These are phyloP conservation scores for Margaritifera margaritifera DNA, from an alignment of 2,888 invertebrate species.

Conservation along the genomic window DNA sequence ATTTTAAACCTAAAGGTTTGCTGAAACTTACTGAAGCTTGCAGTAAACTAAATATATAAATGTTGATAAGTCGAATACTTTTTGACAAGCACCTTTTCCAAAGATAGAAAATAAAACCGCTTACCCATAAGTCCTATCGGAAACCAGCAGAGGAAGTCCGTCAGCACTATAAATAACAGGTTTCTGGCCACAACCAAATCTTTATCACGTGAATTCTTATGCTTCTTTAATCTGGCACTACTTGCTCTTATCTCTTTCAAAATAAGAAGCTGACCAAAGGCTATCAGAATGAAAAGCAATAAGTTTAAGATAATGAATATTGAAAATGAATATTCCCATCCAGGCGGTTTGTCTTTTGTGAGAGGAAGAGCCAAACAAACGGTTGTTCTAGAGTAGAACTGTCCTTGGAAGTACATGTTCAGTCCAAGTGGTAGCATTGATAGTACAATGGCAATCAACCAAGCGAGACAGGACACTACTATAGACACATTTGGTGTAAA, in stretches of 20 bases:
- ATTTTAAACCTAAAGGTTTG: no score
- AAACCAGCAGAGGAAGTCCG: conserved; percentile 67
- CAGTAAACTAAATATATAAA: no score
- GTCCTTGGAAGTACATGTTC: conserved; percentile 55
- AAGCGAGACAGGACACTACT: conserved; percentile 42
- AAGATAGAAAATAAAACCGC: background rate
- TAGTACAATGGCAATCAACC: conserved; percentile 55
- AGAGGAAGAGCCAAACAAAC: conserved; percentile 70
- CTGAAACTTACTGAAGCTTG: no score
- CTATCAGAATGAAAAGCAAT: conserved; percentile 61
- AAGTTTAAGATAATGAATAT: conserved; percentile 68
- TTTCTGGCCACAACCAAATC: conserved; percentile 61
- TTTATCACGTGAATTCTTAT: conserved; percentile 19
- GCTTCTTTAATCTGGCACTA: no score
- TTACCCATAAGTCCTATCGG: conserved; percentile 50
- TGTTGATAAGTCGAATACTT: no score
- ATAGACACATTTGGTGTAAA: conserved; percentile 51
- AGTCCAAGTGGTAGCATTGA: conserved; percentile 63
- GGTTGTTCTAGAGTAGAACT: conserved; percentile 64
- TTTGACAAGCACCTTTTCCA: no score
- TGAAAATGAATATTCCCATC: no score
- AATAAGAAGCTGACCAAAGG: conserved; percentile 64
- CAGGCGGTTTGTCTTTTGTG: conserved; percentile 61
- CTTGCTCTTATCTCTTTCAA: conserved; percentile 60
- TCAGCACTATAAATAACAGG: conserved; percentile 62